A percentile compares a stretch with the other conserved stretches of the same genome.
These are phyloP conservation scores for Keiferia lycopersicella DNA, from an alignment of 2,888 invertebrate species.

Conservation along the genomic window DNA sequence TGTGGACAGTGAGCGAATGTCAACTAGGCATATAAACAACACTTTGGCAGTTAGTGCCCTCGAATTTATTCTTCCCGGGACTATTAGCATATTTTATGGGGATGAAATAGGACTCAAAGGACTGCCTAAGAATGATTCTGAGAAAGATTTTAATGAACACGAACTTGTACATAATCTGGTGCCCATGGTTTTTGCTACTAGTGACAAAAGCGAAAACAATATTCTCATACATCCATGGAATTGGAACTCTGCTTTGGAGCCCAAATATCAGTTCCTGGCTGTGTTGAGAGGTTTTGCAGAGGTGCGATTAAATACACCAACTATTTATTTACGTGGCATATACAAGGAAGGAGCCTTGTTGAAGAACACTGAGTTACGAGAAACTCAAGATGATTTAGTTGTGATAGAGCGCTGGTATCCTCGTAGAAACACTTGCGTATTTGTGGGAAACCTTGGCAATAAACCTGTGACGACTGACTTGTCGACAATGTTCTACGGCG, in stretches of 20 bases:
- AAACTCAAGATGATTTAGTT: slow-evolving; percentile 83
- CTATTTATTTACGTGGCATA: slow-evolving; percentile 87
- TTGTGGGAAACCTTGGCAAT: slow-evolving; percentile 87
- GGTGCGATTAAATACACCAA: slow-evolving; percentile 83
- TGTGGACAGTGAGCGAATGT: slow-evolving; percentile 82
- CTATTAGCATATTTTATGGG: slow-evolving; percentile 94
- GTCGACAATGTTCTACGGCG: slow-evolving; percentile 88
- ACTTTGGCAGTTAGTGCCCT: slow-evolving; percentile 86
- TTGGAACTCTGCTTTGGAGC: slow-evolving; percentile 75
- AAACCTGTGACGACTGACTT: slow-evolving; percentile 84
- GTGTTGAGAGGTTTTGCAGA: slow-evolving; percentile 82
- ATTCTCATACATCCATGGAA: slow-evolving; percentile 84
- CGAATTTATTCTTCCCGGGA: slow-evolving; percentile 91
- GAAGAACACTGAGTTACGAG: slow-evolving; percentile 86
- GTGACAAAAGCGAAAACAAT: slow-evolving; percentile 54
- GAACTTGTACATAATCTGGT: slow-evolving; percentile 85
- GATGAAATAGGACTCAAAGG: slow-evolving; percentile 91
- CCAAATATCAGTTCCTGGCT: slow-evolving; percentile 75
- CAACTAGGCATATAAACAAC: slow-evolving; percentile 81
- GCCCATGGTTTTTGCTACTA: slow-evolving; percentile 84
- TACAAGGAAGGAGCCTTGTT: slow-evolving; percentile 83
- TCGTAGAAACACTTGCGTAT: slow-evolving; percentile 87
- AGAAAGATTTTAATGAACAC: slow-evolving; percentile 81
- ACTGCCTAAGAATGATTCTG: slow-evolving; percentile 69
- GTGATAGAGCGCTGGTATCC: slow-evolving; percentile 90